phyloP scores from a whole-genome alignment of 2,888 invertebrate species.

The Nomada lathburiana region DNA sequence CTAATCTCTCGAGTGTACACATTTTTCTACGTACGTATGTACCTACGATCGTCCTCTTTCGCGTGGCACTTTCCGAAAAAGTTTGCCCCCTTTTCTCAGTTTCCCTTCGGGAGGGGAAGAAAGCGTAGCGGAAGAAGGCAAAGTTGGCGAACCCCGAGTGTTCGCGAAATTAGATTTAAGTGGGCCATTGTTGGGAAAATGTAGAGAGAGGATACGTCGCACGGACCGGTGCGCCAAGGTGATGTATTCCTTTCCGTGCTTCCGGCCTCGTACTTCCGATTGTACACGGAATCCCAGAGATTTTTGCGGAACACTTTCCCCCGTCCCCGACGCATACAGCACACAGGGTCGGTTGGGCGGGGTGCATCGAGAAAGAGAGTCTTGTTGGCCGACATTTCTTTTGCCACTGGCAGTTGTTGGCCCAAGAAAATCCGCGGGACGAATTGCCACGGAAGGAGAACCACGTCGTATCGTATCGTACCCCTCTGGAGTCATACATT shows the following conservation, averaged over 20 bases:
- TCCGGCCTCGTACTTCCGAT: slow-evolving; percentile 55
- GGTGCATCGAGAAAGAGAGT: slow-evolving; percentile 48
- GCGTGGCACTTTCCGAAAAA: slow-evolving; percentile 1
- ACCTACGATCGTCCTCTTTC: background rate
- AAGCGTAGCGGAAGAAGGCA: slow-evolving; percentile 44
- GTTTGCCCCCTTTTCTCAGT: slow-evolving; percentile 20
- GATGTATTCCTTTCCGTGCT: slow-evolving; percentile 65
- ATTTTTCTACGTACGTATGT: slow-evolving; percentile 8
- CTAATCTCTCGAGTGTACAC: slow-evolving; percentile 13
- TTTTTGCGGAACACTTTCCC: slow-evolving; percentile 59
- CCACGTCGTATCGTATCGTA: slow-evolving; percentile 51
- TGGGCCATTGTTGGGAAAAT: slow-evolving; percentile 73
- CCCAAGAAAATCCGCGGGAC: slow-evolving; percentile 57
- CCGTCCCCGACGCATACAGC: slow-evolving; percentile 44
- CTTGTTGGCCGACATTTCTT: slow-evolving; percentile 46
- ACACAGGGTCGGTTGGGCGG: slow-evolving; percentile 19
- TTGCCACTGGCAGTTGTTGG: slow-evolving; percentile 59
- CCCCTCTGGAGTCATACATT: slow-evolving; percentile 40
- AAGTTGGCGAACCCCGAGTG: slow-evolving; percentile 60
- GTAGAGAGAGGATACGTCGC: slow-evolving; percentile 52
- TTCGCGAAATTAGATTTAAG: slow-evolving; percentile 77
- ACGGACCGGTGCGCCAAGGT: slow-evolving; percentile 46
- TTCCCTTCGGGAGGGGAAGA: slow-evolving; percentile 25
- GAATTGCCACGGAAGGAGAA: slow-evolving; percentile 46
- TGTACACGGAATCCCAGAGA: slow-evolving; percentile 51